Evolutionary conservation across 2,888 invertebrate genomes (phyloP).

Genomic region (Meta bourneti): DNA sequence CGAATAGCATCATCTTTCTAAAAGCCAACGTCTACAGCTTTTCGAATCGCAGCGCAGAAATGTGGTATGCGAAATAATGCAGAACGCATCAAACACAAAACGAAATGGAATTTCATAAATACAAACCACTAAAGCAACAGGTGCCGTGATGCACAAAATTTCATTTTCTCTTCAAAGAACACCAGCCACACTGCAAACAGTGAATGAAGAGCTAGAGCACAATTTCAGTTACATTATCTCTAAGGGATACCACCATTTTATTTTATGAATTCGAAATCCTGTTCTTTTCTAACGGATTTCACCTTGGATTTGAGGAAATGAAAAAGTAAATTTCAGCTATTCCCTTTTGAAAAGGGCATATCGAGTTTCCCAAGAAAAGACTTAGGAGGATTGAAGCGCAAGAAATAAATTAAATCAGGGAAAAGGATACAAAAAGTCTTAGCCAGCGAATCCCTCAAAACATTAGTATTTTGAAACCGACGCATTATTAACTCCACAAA

Average conservation of each 20-base stretch:
- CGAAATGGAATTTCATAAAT: constrained; percentile 1
- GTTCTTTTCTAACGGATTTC: background rate
- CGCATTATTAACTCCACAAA: background rate
- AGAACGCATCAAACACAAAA: background rate
- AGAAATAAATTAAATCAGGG: background rate
- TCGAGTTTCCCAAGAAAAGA: background rate
- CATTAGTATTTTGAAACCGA: background rate
- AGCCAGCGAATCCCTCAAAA: background rate
- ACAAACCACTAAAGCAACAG: background rate
- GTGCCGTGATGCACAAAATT: background rate
- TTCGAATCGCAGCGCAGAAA: background rate
- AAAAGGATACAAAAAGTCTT: background rate
- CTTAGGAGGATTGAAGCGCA: background rate
- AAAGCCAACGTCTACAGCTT: too few species aligned
- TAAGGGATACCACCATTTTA: background rate
- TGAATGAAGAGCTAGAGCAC: background rate
- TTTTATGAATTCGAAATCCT: background rate
- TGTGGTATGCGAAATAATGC: background rate
- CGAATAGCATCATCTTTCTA: too few species aligned
- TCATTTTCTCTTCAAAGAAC: background rate
- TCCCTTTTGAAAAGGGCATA: background rate
- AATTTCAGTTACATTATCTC: background rate
- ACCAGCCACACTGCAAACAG: background rate
- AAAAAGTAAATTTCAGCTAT: background rate
- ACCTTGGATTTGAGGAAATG: background rate